Evolutionary conservation across 2,113 vertebrate species (phyloP), one percentile per base, ranked within the genome.

Genomic region (Oxyruncus cristatus): DNA sequence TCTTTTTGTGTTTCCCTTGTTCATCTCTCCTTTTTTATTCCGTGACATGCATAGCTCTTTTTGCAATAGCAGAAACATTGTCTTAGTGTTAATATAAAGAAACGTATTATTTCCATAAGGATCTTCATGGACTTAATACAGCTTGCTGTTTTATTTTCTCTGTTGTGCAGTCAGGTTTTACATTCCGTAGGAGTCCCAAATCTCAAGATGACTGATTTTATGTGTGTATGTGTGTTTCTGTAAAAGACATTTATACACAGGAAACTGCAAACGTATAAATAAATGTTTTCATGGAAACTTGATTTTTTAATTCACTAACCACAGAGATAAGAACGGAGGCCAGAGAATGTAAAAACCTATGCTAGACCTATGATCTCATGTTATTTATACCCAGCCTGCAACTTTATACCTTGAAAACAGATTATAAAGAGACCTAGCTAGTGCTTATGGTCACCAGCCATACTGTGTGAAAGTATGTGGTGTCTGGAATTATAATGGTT

Each of bases 341-440:
- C 41, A 68, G 59, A 79, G 67, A 72, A 47, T 72, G 14, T 65
- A 71, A 80, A 96, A 95, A n/a, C 11, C 47, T 44, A 6, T 50
- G 39, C 35, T 89, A 91, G 73, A 76, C 50, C 19, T 79, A 65
- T 96, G 86, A 94, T 85, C 78, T 95, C 53, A 28, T 89, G 88
- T 94, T 95, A 86, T 85, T 92, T 89, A 66, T 83, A 91, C 59
- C 27, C 16, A 2, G 32, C 46, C 42, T 92, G 90, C 66, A 94
- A 96, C 85, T 71, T 92, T 73, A 94, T 91, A 80, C 78, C 24
- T 85, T 74, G 66, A 95, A 95, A 90, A 90, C 3, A 28, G 72
- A 44, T 92, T 81, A 66, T 78, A 33, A 68, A 33, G 70, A 80
- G 33, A 58, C 33, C 44, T 83, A 56, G 49, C 49, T 77, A 33